These are phyloP conservation scores for Microplitis mediator DNA, from an alignment of 1,140 invertebrate genomes.

Conservation along the genomic window DNA sequence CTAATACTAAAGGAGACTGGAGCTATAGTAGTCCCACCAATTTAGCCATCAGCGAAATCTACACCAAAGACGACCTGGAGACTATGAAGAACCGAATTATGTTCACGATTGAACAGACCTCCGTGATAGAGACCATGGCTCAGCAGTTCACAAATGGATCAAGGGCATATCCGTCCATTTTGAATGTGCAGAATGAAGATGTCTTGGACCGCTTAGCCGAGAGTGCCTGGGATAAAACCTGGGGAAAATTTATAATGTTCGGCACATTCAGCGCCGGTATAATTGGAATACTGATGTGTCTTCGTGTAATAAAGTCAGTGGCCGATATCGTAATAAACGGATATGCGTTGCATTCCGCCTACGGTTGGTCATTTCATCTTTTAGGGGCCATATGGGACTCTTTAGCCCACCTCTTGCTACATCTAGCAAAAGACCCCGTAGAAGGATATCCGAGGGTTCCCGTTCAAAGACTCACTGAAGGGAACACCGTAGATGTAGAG, in stretches of 20 bases:
- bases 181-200: neutral
- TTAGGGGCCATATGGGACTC: slow-evolving; percentile 1
- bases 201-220: slow-evolving; percentile 22
- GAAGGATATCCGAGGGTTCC: neutral
- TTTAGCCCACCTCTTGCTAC: neutral
- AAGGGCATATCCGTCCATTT: neutral
- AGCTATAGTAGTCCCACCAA: neutral
- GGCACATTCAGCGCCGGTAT: slow-evolving; percentile 17
- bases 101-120: neutral
- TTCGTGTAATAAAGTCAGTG: slow-evolving; percentile 5
- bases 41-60: neutral
- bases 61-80: neutral
- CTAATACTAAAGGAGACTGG: neutral
- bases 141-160: neutral
- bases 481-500: neutral
- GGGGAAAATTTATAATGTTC: slow-evolving; percentile 25
- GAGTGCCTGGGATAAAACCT: too few species aligned
- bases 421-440: neutral
- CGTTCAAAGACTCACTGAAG: neutral
- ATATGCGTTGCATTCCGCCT: slow-evolving; percentile 23
- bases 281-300: slow-evolving; percentile 16
- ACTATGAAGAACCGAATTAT: neutral
- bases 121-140: neutral
- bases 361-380: slow-evolving; percentile 22
- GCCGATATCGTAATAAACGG: slow-evolving; percentile 25